A percentile compares a stretch with the other conserved stretches of the same genome.
Evolutionary conservation across 2,797 vertebrate genomes (phyloP).

Genomic region (Psittacula derbiana): DNA sequence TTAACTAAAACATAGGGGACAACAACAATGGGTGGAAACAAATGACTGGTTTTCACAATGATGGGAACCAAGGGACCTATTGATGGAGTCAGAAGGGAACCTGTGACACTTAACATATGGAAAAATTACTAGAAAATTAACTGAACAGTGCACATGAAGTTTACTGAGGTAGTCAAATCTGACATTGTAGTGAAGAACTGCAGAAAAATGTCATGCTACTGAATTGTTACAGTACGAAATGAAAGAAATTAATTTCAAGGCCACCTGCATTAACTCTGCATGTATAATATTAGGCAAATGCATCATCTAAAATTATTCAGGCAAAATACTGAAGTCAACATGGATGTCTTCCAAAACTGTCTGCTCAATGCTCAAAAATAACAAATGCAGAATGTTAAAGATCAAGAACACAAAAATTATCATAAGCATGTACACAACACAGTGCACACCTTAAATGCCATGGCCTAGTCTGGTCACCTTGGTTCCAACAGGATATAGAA

Average conservation of each 20-base stretch:
- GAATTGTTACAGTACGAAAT: not conserved
- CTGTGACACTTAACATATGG: not conserved
- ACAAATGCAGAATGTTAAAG: not conserved
- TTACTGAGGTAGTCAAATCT: not conserved
- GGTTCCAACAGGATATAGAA: not conserved
- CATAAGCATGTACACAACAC: not conserved
- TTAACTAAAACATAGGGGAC: not conserved
- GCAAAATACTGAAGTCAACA: not conserved
- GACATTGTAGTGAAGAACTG: not conserved
- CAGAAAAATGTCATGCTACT: not conserved
- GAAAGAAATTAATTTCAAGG: not conserved
- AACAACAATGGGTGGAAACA: not conserved
- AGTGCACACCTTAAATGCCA: not conserved
- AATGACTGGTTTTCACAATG: not conserved
- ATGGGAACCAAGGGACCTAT: not conserved
- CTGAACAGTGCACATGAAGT: not conserved
- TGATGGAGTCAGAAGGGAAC: not conserved
- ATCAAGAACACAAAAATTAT: not conserved
- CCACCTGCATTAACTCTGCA: not conserved
- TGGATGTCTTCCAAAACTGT: not conserved
- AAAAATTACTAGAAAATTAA: not conserved
- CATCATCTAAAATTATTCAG: not conserved
- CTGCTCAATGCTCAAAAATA: not conserved
- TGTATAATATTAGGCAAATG: not conserved
- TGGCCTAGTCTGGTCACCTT: not conserved